A percentile compares a stretch with the other conserved stretches of the same genome.
phyloP scores from a whole-genome alignment of 1,140 invertebrate genomes.

The Zaprionus tsacasi region DNA sequence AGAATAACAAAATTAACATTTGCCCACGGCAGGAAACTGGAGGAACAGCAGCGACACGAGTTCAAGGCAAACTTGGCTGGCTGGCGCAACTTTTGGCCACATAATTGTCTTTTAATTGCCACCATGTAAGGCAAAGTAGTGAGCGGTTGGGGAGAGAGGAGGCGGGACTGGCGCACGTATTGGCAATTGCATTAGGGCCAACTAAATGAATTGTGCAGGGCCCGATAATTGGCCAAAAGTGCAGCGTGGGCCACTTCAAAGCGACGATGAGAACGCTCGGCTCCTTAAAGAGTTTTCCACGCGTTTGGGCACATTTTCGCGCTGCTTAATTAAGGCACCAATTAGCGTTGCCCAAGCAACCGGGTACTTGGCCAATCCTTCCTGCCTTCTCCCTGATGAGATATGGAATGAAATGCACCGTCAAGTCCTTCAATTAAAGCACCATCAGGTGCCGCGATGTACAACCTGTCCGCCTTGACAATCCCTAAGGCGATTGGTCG shows the following conservation, averaged over 20 bases:
- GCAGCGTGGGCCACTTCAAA: slow-evolving; percentile 46
- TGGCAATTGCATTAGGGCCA: slow-evolving; percentile 42
- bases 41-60: not conserved
- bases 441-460: slow-evolving; percentile 38
- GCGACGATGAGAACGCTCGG: not conserved
- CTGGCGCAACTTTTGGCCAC: slow-evolving; percentile 61
- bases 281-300: slow-evolving; percentile 16
- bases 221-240: slow-evolving; percentile 49
- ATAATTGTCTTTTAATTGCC: slow-evolving; percentile 73
- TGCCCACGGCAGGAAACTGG: not conserved
- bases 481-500: not conserved
- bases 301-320: slow-evolving; percentile 22
- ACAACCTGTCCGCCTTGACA: not conserved
- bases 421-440: slow-evolving; percentile 62
- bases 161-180: slow-evolving; percentile 34
- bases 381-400: slow-evolving; percentile 18
- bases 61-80: slow-evolving; percentile 40
- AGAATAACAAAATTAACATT: slow-evolving; percentile 37
- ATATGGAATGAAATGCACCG: slow-evolving; percentile 23
- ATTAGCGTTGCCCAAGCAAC: slow-evolving; percentile 58
- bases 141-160: not conserved
- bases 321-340: slow-evolving; percentile 67
- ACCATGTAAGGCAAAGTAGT: slow-evolving; percentile 36
- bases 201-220: slow-evolving; percentile 42
- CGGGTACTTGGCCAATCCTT: not conserved